Evolutionary conservation across 2,113 vertebrate species (phyloP), one percentile per base, ranked within the genome.

Genomic region (Amphilophus citrinellus): DNA sequence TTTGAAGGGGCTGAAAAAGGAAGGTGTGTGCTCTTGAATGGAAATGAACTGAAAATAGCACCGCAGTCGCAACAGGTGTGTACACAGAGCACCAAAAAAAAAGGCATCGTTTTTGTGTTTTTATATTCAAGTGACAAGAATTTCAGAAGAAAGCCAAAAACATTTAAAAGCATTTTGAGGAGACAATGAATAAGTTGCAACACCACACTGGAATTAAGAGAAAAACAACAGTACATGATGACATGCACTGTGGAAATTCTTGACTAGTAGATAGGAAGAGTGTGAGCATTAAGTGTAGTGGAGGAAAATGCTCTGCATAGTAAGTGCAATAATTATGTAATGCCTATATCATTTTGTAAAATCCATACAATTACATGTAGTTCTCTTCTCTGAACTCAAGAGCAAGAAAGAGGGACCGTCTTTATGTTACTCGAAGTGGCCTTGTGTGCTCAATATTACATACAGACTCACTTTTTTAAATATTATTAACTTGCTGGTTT

Each of bases 271-370:
- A 86, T 68, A 18, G 57, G 59, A 73, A 71, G 24, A 83, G 13
- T 32, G 85, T 81, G 61, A 60, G 47, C 35, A 47, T 10, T 80
- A 80, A 84, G 17, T 84, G n/a, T 75, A 63, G 84, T 24, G 63
- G 39, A 60, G 22, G 59, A 9, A 14, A 73, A 61, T 30, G 22
- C 3, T 39, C 13, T 84, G 62, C 79, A 84, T 77, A 77, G 58
- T 66, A 77, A 82, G 14, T 20, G 15, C 7, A 79, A 32, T 61
- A 37, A 82, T 71, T 39, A 66, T 30, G 77, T 66, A 44, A 15
- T 57, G 76, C 32, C 30, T 57, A 44, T 58, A 60, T 44, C 53
- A 35, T 65, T 73, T 61, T 62, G 53, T 44, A 27, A 53, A 30
- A 78, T 58, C 32, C 63, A 58, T 78, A 65, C 30, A 79, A 83